Evolutionary conservation across 2,113 vertebrate species (phyloP).

Genomic region (Eurystomus gularis): DNA sequence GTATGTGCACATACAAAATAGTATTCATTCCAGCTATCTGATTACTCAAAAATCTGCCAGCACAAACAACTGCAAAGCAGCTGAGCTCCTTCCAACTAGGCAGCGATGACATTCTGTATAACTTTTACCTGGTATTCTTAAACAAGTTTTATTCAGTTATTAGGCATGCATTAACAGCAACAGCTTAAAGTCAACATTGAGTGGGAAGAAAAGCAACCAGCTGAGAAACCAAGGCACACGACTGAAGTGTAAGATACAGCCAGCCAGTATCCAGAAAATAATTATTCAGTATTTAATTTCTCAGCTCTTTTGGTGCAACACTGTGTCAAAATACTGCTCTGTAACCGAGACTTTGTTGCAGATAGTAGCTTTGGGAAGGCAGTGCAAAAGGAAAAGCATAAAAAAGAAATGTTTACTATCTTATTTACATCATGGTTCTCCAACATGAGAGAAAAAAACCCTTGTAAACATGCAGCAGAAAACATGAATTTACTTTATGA

Average conservation of each 20-base stretch:
- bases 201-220: not conserved
- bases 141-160: not conserved
- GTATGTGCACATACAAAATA: not conserved
- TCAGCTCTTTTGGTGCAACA: not conserved
- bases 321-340: not conserved
- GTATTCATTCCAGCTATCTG: slow-evolving; percentile 47
- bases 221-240: not conserved
- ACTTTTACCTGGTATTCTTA: not conserved
- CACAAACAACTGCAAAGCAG: slow-evolving; percentile 56
- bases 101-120: not conserved
- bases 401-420: not conserved
- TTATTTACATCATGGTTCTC: not conserved
- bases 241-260: not conserved
- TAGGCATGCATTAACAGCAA: not conserved
- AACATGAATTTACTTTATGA: not conserved
- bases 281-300: not conserved
- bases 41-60: slow-evolving; percentile 52
- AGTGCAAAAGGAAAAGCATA: not conserved
- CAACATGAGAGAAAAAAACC: not conserved
- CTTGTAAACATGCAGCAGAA: not conserved
- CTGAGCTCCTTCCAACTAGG: not conserved
- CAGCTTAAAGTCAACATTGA: not conserved
- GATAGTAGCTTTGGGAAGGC: not conserved
- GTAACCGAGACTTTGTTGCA: not conserved
- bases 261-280: not conserved